Evolutionary conservation across 2,113 vertebrate genomes (phyloP).

Genomic region (Pygoscelis adeliae): DNA sequence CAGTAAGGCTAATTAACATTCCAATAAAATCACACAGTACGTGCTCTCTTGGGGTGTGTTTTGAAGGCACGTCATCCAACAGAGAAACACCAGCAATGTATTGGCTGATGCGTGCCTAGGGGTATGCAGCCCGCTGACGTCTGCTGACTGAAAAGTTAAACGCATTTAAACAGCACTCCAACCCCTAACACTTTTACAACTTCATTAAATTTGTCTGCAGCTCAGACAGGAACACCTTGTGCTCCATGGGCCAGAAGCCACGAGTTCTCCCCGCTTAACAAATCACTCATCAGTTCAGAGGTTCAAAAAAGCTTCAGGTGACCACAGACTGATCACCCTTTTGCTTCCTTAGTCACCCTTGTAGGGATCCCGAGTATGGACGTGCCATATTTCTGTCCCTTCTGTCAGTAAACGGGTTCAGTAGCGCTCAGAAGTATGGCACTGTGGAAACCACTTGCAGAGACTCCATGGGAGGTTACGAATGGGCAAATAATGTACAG

Average conservation of each 20-base stretch:
- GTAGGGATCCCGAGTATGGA: fast-evolving
- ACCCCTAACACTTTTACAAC: neutral
- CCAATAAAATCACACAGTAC: neutral
- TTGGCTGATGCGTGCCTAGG: neutral
- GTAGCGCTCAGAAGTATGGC: neutral
- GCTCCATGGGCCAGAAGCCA: neutral
- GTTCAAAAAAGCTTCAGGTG: neutral
- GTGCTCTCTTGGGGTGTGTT: neutral
- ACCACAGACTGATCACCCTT: neutral
- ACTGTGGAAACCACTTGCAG: neutral
- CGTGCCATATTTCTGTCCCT: neutral
- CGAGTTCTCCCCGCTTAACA: neutral
- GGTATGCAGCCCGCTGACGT: neutral
- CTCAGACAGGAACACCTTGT: neutral
- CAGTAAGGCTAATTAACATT: neutral
- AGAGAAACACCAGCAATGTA: neutral
- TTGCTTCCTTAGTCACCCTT: neutral
- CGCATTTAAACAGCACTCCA: neutral
- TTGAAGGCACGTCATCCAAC: neutral
- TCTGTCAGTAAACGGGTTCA: neutral
- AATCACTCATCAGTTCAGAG: neutral
- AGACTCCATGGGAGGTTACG: neutral
- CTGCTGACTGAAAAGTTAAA: neutral
- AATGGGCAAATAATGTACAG: neutral
- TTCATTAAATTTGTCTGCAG: neutral